These are phyloP conservation scores for Drosophila pseudotakahashii DNA, from an alignment of 2,888 invertebrate genomes.

Conservation along the genomic window DNA sequence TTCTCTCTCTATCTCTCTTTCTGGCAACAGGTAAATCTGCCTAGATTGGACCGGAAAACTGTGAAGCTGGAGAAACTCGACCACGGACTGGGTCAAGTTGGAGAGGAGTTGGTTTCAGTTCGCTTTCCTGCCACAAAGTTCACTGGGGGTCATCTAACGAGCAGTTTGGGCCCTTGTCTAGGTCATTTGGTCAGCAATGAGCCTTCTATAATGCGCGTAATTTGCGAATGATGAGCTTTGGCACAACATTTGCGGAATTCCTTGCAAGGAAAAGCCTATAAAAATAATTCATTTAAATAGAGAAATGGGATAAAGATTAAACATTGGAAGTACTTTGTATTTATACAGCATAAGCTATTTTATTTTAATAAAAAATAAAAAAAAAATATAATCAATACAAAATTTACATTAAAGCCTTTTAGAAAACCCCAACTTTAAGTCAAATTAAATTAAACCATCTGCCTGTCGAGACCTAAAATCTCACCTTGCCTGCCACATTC, in stretches of 20 bases:
- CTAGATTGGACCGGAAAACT: slow-evolving; percentile 3
- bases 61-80: neutral
- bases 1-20: neutral
- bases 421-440: neutral
- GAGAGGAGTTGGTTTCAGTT: slow-evolving; percentile 33
- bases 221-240: slow-evolving; percentile 48
- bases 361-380: too few relatives aligned
- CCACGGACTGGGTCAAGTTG: slow-evolving; percentile 59
- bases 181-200: slow-evolving; percentile 55
- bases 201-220: slow-evolving; percentile 60
- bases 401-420: neutral
- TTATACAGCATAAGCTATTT: too few relatives aligned
- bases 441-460: slow-evolving; percentile 3
- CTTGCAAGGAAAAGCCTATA: neutral
- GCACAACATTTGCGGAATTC: too few relatives aligned
- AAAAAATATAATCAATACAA: neutral
- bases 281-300: too few relatives aligned
- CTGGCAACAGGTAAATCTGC: slow-evolving; percentile 63
- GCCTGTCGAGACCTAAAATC: slow-evolving; percentile 6
- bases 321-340: too few relatives aligned
- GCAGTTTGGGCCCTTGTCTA: slow-evolving; percentile 54
- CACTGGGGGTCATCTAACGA: slow-evolving; percentile 51
- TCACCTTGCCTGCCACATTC: slow-evolving; percentile 21
- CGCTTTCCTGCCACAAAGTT: slow-evolving; percentile 43
- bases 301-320: too few relatives aligned